Evolutionary conservation across 2,888 invertebrate genomes (phyloP).

Genomic region (Hoplodrina ambigua): DNA sequence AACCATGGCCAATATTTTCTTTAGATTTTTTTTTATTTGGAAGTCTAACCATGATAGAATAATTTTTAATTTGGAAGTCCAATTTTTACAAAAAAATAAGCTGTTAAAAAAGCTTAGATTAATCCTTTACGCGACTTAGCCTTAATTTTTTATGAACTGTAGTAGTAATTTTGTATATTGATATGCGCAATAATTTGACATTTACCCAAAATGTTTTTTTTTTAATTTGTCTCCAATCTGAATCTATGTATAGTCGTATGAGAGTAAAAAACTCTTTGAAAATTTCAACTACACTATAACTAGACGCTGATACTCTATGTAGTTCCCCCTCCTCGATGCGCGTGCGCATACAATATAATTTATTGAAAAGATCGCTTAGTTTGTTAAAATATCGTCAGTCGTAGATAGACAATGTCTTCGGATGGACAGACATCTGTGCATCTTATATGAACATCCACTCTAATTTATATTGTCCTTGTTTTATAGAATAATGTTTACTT

Average conservation of each 20-base stretch:
- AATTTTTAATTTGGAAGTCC: not conserved
- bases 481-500: conserved; percentile 29
- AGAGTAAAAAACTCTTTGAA: too few relatives aligned
- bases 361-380: conserved; percentile 77
- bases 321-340: conserved; percentile 52
- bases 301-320: conserved; percentile 49
- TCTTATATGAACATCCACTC: conserved; percentile 67
- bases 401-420: conserved; percentile 72
- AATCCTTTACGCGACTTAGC: too few relatives aligned
- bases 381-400: conserved; percentile 79
- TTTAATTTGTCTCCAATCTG: too few relatives aligned
- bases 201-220: too few relatives aligned
- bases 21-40: not conserved
- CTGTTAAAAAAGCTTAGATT: too few relatives aligned
- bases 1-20: not conserved
- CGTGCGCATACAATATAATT: conserved; percentile 74
- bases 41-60: too few relatives aligned
- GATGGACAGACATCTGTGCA: conserved; percentile 70
- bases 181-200: too few relatives aligned
- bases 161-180: too few relatives aligned
- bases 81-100: too few relatives aligned
- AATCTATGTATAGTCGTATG: too few relatives aligned
- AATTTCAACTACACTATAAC: not conserved
- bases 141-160: too few relatives aligned
- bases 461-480: conserved; percentile 67